Evolutionary conservation across 2,113 vertebrate genomes (phyloP).

Genomic region (Strigops habroptila): DNA sequence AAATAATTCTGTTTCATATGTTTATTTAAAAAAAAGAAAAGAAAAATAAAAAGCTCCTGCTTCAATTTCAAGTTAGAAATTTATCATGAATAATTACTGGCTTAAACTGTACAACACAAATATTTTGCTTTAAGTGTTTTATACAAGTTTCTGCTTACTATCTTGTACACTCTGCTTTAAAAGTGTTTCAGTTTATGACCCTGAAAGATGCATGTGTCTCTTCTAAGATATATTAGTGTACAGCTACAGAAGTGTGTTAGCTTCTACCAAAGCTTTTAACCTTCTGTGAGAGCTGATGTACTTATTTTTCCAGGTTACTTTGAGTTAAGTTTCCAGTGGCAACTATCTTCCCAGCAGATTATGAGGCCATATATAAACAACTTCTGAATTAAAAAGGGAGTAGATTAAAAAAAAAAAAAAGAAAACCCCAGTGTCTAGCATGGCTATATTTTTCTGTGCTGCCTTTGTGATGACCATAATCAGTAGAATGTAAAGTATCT

Average conservation of each 20-base stretch:
- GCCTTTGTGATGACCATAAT: background rate
- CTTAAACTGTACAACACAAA: background rate
- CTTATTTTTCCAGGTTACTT: background rate
- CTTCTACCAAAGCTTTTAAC: background rate
- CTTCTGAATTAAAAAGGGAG: background rate
- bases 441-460: background rate
- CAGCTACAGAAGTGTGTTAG: background rate
- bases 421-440: background rate
- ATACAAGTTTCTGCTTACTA: background rate
- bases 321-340: background rate
- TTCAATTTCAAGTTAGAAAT: background rate
- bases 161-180: background rate
- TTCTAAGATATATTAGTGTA: background rate
- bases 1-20: background rate
- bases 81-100: background rate
- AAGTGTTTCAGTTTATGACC: background rate
- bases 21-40: background rate
- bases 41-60: fast-evolving
- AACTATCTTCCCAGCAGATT: background rate
- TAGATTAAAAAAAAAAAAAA: background rate
- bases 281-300: background rate
- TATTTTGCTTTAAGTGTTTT: background rate
- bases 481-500: background rate
- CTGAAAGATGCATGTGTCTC: background rate
- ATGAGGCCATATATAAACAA: background rate